These are phyloP conservation scores for Spicauda simplicius DNA, from an alignment of 2,888 invertebrate species.

Conservation along the genomic window DNA sequence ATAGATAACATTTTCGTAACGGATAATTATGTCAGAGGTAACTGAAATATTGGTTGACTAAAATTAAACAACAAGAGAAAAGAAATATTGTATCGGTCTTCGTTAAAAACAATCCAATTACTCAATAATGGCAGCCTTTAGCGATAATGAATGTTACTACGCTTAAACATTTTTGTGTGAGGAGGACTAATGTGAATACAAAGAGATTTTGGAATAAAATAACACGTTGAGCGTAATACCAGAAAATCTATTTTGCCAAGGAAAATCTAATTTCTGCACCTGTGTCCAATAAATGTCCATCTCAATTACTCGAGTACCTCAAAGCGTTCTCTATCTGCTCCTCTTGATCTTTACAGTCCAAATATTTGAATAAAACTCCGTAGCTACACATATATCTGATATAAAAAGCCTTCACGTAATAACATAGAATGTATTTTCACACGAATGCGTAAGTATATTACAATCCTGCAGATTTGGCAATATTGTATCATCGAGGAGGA, in stretches of 20 bases:
- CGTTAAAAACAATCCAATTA: too few species aligned
- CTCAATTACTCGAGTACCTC: slow-evolving; percentile 39
- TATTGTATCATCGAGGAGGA: slow-evolving; percentile 5
- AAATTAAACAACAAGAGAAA: too few species aligned
- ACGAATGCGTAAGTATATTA: slow-evolving; percentile 63
- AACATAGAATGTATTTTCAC: slow-evolving; percentile 7
- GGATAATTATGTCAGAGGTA: too few species aligned
- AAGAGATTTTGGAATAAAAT: neutral
- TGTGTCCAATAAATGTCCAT: slow-evolving; percentile 38
- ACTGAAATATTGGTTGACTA: too few species aligned
- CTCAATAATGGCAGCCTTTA: too few species aligned
- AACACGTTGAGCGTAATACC: neutral
- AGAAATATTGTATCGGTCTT: too few species aligned
- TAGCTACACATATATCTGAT: neutral
- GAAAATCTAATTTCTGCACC: neutral
- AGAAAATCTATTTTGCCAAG: neutral
- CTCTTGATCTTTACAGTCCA: neutral
- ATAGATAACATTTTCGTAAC: too few species aligned
- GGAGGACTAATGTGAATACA: neutral
- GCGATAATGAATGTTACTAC: too few species aligned
- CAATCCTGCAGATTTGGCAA: slow-evolving; percentile 13
- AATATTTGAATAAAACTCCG: neutral
- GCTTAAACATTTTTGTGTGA: too few species aligned
- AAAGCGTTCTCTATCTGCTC: slow-evolving; percentile 14
- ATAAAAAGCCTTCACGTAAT: neutral